Base-by-base conservation (phyloP, 2,797 vertebrate species). In the Carcharodon carcharias region DNA sequence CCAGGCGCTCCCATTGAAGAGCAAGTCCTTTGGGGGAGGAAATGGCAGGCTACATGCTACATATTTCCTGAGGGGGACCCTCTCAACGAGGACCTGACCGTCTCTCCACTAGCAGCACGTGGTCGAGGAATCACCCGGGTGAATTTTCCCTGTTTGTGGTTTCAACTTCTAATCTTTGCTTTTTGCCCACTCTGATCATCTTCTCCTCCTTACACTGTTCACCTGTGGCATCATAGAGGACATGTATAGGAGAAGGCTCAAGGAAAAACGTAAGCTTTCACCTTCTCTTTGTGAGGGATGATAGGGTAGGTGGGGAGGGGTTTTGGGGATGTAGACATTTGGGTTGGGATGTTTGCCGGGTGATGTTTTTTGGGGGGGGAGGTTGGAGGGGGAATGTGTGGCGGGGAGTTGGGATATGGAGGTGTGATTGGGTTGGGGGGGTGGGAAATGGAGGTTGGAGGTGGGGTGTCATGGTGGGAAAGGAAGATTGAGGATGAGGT, bases 201-300 rank as follows among this genome's bases (percentile, higher is more conserved):
- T 97, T 96, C 97, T 97, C 96, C 97, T 97, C 96, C 97, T 87
- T 35, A 96, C 97, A 97, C 96, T 97, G 96, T 97, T 91, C 97
- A 97, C 97, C 96, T 96, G 97, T 96, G 97, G 97, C 98, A 97
- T 97, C 98, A 87, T 98, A 99, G 98, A 98, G 97, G 98, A 98
- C 97, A 98, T 98, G 96, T 98, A 98, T 98, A 98, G 97, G 97
- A 98, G 98, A 97, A 98, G 97, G 97, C 98, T 98, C 97, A 98
- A 98, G 98, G 98, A 98, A 97, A 98, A 98, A 98, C 97, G 98
- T 98, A 98, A 98, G 98, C 97, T 97, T 96, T 95, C 96, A 96
- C 91, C 97, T 97, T 97, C 97, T 95, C 97, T 97, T 96, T 73
- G 97, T 63, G 8, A 28, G 87, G 26, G 54, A 54, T 56, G 23